Base-by-base conservation (phyloP, 2,888 invertebrate genomes). In the Cantharis rustica region DNA sequence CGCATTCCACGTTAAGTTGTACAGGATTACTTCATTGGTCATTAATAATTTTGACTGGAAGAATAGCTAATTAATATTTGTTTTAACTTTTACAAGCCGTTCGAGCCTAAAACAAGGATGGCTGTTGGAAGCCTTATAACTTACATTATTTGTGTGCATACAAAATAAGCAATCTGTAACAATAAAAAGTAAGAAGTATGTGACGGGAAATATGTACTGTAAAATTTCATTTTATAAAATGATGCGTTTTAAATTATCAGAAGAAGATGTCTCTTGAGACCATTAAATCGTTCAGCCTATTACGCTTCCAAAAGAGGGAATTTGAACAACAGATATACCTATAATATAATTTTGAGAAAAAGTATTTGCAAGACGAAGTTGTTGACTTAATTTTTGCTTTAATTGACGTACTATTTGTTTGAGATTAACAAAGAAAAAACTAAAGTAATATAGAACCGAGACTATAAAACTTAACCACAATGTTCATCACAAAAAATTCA, bases 121-220 rank as follows among this genome's bases (percentile, higher is more conserved):
- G 23, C 17, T 20, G 23, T n/a, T 16, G 10, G 17, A 20, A 20
- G n/a, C 13, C 20, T 20, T 17, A 23, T 66, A 20, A 47, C n/a
- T 66, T 7, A 17, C 13, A 66, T 66, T 66, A 27, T 27, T 27
- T 64, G 62, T 68, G 72, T 68, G 72, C 69, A 75, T 78, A 69
- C 73, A 80, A 84, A 84, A 82, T 81, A 80, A 80, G 81, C 84
- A 84, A 84, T 87, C 83, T 86, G 85, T 88, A 88, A 88, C 86
- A 87, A 87, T 87, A 87, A 86, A 88, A 86, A 76, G 83, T 82
- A 83, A 83, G 83, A 83, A 85, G 83, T 84, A 86, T 87, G 85
- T 86, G 87, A 88, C 87, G 84, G 86, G 85, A 83, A 86, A 87
- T 86, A 88, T 88, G 86, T 88, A 87, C 86, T 87, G 87, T 87